A percentile compares a stretch with the other conserved stretches of the same genome.
phyloP scores from a whole-genome alignment of 2,888 invertebrate genomes.

The Schizaphis graminum region DNA sequence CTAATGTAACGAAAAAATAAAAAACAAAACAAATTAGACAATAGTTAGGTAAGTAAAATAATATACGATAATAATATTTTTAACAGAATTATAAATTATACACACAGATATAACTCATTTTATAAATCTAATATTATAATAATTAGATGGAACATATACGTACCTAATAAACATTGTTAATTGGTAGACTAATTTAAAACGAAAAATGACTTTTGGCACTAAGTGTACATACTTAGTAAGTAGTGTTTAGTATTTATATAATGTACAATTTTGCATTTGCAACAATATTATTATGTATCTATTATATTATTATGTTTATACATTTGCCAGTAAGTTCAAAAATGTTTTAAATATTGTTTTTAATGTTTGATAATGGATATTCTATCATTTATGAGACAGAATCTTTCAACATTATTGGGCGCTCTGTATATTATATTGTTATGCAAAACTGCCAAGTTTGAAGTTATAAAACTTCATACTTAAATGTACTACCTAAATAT shows the following conservation, averaged over 20 bases:
- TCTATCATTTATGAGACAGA: background rate
- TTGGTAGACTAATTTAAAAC: background rate
- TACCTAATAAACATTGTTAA: background rate
- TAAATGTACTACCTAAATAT: background rate
- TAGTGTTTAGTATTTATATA: conserved; percentile 1
- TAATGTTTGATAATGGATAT: background rate
- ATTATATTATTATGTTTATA: background rate
- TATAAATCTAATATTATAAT: background rate
- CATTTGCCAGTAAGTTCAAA: background rate
- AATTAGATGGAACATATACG: background rate
- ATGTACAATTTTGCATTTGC: background rate
- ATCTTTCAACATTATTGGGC: background rate
- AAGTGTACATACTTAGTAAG: background rate
- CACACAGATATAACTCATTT: background rate
- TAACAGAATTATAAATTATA: background rate
- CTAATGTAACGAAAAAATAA: background rate
- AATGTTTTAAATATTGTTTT: background rate
- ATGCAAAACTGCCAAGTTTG: conserved; percentile 50
- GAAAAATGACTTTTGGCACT: background rate
- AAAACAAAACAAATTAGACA: background rate
- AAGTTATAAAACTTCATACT: conserved; percentile 3
- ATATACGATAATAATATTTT: background rate
- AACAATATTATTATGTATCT: background rate
- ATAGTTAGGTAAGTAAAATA: background rate
- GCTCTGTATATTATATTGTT: conserved; percentile 20